Conservation (phyloP, 1,140 invertebrate genomes). For the Eurytemora carolleeae region DNA sequence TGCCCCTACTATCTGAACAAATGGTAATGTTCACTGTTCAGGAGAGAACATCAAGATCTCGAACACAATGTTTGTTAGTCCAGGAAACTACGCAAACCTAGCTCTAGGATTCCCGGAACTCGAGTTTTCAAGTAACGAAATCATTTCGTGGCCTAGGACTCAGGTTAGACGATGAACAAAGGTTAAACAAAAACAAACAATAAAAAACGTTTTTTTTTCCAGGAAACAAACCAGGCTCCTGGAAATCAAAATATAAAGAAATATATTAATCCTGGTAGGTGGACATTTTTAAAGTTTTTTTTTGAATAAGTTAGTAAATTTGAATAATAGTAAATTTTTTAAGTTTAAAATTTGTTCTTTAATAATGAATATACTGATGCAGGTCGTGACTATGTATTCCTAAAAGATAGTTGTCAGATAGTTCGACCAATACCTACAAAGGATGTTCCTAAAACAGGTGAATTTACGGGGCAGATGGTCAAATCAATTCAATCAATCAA, state of each 20-base stretch:
- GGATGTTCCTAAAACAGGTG: conserved; percentile 23
- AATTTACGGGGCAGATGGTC: no score
- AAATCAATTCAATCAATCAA: no score
- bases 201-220: not conserved
- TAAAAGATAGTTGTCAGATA: conserved; percentile 25
- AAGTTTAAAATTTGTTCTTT: no score
- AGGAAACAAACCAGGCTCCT: conserved; percentile 10
- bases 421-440: conserved; percentile 26
- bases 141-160: conserved; percentile 23
- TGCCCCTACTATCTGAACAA: no score
- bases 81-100: conserved; percentile 29
- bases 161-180: no score
- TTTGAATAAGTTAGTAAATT: no score
- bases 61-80: conserved; percentile 29
- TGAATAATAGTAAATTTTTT: no score
- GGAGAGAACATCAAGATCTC: conserved; percentile 28
- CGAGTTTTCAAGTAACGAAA: conserved; percentile 21
- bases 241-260: conserved; percentile 2
- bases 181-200: no score
- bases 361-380: no score
- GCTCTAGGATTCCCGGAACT: conserved; percentile 36
- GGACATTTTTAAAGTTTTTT: no score
- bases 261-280: no score
- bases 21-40: no score
- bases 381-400: conserved; percentile 19